Conservation (phyloP, 2,797 vertebrate genomes). For the Rhinichthys osculus region DNA sequence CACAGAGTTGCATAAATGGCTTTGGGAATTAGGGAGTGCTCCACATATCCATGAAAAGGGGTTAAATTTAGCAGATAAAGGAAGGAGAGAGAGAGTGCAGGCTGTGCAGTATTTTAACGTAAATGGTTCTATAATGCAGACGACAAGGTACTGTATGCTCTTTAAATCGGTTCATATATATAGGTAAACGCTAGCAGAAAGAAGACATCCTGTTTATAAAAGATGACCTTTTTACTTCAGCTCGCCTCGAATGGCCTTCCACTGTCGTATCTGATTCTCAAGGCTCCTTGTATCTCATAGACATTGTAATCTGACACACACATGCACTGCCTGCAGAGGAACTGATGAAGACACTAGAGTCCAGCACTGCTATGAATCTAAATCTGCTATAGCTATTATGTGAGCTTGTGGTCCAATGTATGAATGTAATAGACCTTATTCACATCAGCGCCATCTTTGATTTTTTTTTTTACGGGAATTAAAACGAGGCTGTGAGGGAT, state of each 20-base stretch:
- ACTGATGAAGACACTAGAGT: not conserved
- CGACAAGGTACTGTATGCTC: conserved; percentile 9
- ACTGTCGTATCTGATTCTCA: conserved; percentile 2
- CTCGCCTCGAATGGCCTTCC: not conserved
- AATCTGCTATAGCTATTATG: not conserved
- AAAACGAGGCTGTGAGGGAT: too few relatives aligned
- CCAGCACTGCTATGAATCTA: conserved; percentile 1
- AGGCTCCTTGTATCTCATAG: conserved; percentile 15
- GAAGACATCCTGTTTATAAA: conserved; percentile 41
- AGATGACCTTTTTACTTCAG: conserved; percentile 39
- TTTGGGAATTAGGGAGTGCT: conserved; percentile 78
- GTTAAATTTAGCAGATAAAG: conserved; percentile 76
- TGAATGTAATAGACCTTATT: not conserved
- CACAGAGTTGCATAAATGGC: conserved; percentile 78
- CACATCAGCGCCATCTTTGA: too few relatives aligned
- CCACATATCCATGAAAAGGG: conserved; percentile 71
- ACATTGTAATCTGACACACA: conserved; percentile 30
- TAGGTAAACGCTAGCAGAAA: conserved; percentile 28
- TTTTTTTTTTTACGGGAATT: too few relatives aligned
- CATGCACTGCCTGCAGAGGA: not conserved
- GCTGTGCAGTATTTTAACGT: conserved; percentile 52
- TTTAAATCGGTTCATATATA: conserved; percentile 16
- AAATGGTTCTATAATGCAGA: conserved; percentile 34
- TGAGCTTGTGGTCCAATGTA: not conserved
- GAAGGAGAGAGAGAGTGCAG: conserved; percentile 52